A percentile compares a stretch with the other conserved stretches of the same genome.
Conservation (phyloP, 2,113 vertebrate genomes). For the Plectropomus leopardus region DNA sequence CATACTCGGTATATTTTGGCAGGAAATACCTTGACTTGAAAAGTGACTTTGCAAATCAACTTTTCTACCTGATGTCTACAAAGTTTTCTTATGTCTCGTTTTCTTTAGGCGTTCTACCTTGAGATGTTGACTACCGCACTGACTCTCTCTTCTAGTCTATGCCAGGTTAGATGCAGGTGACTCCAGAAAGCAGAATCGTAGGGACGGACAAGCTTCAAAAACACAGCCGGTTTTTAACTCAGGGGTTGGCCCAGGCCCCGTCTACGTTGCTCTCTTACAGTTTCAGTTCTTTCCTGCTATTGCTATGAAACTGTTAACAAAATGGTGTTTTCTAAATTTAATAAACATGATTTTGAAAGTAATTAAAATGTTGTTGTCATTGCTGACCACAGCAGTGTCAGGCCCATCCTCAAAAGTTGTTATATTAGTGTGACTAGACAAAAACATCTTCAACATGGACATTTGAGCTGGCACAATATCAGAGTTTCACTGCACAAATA, state of each 20-base stretch:
- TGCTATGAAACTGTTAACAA: conserved; percentile 86
- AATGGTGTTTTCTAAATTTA: conserved; percentile 90
- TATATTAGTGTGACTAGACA: too few species aligned
- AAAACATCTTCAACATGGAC: too few species aligned
- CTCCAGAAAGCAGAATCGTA: conserved; percentile 65
- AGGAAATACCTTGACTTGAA: conserved; percentile 85
- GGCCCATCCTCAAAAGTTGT: neutral
- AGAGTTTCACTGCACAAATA: too few species aligned
- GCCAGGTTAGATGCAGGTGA: conserved; percentile 77
- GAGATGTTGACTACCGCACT: conserved; percentile 65
- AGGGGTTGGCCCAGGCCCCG: conserved; percentile 83
- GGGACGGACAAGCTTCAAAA: conserved; percentile 51
- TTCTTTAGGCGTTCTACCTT: conserved; percentile 64
- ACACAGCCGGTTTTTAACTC: conserved; percentile 83
- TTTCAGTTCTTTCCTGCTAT: conserved; percentile 85
- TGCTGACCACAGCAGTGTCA: conserved; percentile 14
- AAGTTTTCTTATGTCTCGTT: conserved; percentile 80
- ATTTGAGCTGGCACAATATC: neutral
- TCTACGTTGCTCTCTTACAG: conserved; percentile 58
- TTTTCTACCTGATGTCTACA: conserved; percentile 87
- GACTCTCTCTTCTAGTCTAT: conserved; percentile 68
- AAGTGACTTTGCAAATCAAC: conserved; percentile 87
- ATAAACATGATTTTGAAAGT: conserved; percentile 87
- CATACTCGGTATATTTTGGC: conserved; percentile 81
- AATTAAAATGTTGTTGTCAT: conserved; percentile 54